These are phyloP conservation scores for Clarias magur DNA, from an alignment of 2,113 vertebrate genomes.

Conservation along the genomic window DNA sequence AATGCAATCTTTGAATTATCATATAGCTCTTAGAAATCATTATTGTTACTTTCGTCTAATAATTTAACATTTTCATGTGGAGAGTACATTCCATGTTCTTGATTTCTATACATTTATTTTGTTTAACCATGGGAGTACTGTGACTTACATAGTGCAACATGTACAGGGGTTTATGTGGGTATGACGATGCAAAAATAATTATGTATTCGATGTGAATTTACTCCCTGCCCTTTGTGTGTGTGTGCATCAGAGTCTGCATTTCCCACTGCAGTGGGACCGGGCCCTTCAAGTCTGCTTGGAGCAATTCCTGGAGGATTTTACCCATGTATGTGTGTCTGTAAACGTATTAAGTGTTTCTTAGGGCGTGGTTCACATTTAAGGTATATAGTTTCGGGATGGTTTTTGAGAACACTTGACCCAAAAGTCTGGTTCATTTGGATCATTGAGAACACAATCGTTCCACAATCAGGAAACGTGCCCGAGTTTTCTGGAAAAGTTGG, in stretches of 20 bases:
- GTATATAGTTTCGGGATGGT: no score
- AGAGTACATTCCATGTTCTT: neutral
- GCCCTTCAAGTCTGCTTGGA: slow-evolving; percentile 8
- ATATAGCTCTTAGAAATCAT: neutral
- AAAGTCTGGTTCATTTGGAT: neutral
- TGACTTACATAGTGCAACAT: neutral
- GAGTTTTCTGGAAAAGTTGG: no score
- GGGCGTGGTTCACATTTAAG: no score
- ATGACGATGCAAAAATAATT: neutral
- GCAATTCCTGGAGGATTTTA: slow-evolving; percentile 1
- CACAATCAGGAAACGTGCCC: no score
- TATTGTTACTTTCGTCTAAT: neutral
- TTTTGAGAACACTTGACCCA: no score
- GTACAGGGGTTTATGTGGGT: neutral
- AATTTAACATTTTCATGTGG: neutral
- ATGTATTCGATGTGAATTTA: neutral
- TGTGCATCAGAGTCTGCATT: slow-evolving; percentile 43
- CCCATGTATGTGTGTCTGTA: slow-evolving; percentile 17
- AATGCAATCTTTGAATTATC: neutral
- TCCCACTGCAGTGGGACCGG: neutral
- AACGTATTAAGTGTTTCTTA: no score
- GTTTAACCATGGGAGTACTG: neutral
- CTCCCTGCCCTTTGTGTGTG: neutral
- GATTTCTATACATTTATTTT: neutral
- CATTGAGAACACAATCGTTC: no score